These are phyloP conservation scores for Campoplex nolae DNA, from an alignment of 2,888 invertebrate genomes.

Conservation along the genomic window DNA sequence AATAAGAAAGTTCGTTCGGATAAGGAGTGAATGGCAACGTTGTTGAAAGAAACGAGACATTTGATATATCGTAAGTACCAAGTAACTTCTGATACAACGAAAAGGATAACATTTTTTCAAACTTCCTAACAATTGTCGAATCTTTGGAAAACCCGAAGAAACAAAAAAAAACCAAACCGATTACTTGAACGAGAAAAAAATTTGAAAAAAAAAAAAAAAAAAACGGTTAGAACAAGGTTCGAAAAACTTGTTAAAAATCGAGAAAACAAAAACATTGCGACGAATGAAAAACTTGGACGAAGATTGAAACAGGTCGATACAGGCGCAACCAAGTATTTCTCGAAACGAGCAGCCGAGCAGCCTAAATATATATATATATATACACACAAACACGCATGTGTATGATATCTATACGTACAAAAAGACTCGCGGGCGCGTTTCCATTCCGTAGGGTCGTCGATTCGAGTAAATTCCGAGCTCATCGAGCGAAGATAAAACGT, in stretches of 20 bases:
- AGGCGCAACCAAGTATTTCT: slow-evolving; percentile 13
- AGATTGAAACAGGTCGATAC: slow-evolving; percentile 38
- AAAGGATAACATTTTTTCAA: not conserved
- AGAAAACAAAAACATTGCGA: not conserved
- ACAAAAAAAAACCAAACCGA: not conserved
- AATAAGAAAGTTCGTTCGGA: slow-evolving; percentile 61
- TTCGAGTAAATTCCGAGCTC: slow-evolving; percentile 55
- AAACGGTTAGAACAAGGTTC: not conserved
- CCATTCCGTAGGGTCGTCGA: slow-evolving; percentile 66
- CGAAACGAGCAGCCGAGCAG: slow-evolving; percentile 36
- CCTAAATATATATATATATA: not conserved
- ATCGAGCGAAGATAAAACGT: slow-evolving; percentile 69
- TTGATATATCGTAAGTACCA: slow-evolving; percentile 17
- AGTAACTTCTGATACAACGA: not conserved
- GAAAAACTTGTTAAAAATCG: not conserved
- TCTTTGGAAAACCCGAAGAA: not conserved
- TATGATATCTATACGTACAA: slow-evolving; percentile 28
- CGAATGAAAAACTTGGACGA: not conserved
- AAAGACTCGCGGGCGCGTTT: slow-evolving; percentile 51
- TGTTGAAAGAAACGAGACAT: slow-evolving; percentile 7
- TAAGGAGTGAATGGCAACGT: slow-evolving; percentile 58
- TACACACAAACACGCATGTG: not conserved
- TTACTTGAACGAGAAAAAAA: too few species aligned
- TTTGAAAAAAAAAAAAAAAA: not conserved
- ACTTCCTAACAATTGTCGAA: not conserved